Conservation (phyloP, 2,113 vertebrate species). For the Solea senegalensis region DNA sequence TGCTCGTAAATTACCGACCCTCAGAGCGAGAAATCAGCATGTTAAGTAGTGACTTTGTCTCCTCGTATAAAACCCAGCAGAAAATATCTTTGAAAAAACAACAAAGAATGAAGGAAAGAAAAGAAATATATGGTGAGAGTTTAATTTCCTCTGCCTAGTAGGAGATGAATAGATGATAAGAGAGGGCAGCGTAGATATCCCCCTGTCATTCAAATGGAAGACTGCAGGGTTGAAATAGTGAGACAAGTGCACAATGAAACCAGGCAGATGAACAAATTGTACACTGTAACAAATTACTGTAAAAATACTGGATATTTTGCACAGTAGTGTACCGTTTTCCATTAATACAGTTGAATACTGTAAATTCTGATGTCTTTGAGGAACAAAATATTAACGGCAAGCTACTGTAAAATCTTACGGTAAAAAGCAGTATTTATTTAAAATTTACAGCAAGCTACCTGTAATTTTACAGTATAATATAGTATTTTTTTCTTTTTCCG, state of each 20-base stretch:
- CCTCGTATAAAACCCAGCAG: neutral
- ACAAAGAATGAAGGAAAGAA: neutral
- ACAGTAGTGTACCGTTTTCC: too few species aligned
- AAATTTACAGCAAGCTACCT: too few species aligned
- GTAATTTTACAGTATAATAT: too few species aligned
- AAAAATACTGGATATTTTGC: too few species aligned
- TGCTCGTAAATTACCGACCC: neutral
- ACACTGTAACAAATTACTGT: too few species aligned
- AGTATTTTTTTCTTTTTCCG: too few species aligned
- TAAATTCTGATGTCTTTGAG: too few species aligned
- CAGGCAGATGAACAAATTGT: neutral
- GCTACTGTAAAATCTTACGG: too few species aligned
- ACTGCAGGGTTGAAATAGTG: too few species aligned
- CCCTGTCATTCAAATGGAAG: neutral
- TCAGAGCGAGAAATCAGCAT: neutral
- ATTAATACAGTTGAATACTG: too few species aligned
- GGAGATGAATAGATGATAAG: constrained; percentile 12
- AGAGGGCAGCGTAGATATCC: constrained; percentile 1
- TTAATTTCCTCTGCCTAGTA: constrained; percentile 27
- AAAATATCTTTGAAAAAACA: neutral
- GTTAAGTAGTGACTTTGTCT: neutral
- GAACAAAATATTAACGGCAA: too few species aligned
- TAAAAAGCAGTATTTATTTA: too few species aligned
- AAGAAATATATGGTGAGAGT: neutral
- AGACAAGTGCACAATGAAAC: neutral